Conservation (phyloP, 2,113 vertebrate species). For the Tetrao urogallus region DNA sequence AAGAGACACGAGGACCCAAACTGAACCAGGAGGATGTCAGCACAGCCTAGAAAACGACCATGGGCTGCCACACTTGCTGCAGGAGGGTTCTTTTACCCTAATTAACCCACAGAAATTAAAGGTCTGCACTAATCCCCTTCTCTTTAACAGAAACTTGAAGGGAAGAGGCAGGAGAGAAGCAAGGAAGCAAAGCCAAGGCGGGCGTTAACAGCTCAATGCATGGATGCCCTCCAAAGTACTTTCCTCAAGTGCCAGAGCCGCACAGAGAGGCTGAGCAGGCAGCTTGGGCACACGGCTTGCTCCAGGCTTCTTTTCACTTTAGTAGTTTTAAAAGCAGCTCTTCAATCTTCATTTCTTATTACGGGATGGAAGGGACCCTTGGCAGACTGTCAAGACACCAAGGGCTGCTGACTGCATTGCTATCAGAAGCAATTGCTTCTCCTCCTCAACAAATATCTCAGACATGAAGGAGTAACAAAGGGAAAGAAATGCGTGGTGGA, state of each 20-base stretch:
- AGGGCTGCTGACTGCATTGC: neutral
- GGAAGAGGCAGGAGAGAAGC: neutral
- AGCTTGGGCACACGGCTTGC: neutral
- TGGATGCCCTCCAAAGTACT: neutral
- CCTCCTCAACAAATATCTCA: neutral
- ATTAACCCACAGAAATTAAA: neutral
- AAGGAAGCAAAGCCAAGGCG: neutral
- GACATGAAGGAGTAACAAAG: neutral
- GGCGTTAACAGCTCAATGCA: neutral
- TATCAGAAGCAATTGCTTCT: neutral
- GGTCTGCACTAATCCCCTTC: neutral
- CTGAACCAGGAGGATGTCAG: neutral
- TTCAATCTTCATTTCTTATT: neutral
- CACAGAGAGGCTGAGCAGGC: neutral
- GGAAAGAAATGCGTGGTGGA: neutral
- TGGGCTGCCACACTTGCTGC: neutral
- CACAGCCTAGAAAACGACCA: rapidly evolving
- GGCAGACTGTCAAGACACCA: neutral
- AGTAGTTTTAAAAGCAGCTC: neutral
- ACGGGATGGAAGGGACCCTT: rapidly evolving
- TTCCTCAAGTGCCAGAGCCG: neutral
- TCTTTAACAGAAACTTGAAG: neutral
- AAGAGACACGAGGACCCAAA: neutral
- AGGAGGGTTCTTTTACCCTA: neutral
- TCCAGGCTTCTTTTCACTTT: neutral